Percentiles rank a stretch among this genome's conserved stretches.
Evolutionary conservation across 2,113 vertebrate genomes (phyloP).

Genomic region (Seriola quinqueradiata): DNA sequence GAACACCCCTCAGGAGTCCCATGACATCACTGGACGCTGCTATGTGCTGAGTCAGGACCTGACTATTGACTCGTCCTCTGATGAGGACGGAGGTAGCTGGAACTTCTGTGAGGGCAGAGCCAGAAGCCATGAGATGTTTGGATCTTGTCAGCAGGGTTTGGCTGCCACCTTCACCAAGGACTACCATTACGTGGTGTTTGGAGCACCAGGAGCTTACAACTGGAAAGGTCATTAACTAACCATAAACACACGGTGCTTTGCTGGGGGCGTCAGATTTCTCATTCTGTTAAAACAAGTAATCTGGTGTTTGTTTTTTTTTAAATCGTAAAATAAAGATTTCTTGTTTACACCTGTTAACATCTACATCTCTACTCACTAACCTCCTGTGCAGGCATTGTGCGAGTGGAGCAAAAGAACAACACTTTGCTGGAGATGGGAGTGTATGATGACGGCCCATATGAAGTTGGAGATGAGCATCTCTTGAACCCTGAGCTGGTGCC

Average conservation of each 20-base stretch:
- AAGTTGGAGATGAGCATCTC: slow-evolving; percentile 88
- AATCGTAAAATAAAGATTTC: not conserved
- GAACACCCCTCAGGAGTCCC: slow-evolving; percentile 86
- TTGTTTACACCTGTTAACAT: not conserved
- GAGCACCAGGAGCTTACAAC: slow-evolving; percentile 95
- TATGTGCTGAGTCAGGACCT: slow-evolving; percentile 95
- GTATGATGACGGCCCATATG: slow-evolving; percentile 95
- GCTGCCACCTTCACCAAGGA: slow-evolving; percentile 95
- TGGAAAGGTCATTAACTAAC: slow-evolving; percentile 91
- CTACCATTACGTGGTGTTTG: slow-evolving; percentile 95
- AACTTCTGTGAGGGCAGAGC: slow-evolving; percentile 92
- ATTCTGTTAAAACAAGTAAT: not conserved
- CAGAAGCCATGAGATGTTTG: slow-evolving; percentile 92
- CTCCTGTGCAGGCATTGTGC: slow-evolving; percentile 88
- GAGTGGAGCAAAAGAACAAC: slow-evolving; percentile 93
- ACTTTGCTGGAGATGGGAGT: slow-evolving; percentile 89
- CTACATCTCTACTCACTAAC: not conserved
- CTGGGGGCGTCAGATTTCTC: not conserved
- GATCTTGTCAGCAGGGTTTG: slow-evolving; percentile 96
- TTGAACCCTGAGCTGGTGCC: slow-evolving; percentile 87
- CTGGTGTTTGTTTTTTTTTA: not conserved
- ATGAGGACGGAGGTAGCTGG: slow-evolving; percentile 88
- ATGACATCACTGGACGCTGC: slow-evolving; percentile 94
- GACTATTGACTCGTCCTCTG: slow-evolving; percentile 80
- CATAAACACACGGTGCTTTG: not conserved